These are phyloP conservation scores for Lophotriccus pileatus DNA, from an alignment of 2,797 vertebrate genomes.

Conservation along the genomic window DNA sequence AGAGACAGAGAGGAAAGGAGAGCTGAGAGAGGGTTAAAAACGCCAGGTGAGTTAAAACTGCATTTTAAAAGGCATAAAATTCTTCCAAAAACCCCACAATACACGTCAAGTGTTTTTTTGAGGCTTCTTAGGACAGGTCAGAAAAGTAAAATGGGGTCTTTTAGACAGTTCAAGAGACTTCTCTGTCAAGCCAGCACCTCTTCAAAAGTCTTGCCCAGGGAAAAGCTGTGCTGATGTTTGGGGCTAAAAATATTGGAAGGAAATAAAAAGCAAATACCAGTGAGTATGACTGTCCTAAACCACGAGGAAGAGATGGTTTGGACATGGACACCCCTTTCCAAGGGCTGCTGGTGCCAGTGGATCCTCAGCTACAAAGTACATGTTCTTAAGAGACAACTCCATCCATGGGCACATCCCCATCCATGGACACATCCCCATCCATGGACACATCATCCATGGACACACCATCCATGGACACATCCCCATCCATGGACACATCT, in stretches of 20 bases:
- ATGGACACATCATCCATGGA: neutral
- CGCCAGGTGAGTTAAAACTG: neutral
- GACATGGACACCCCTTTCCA: neutral
- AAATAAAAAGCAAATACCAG: neutral
- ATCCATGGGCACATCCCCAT: neutral
- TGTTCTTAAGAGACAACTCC: neutral
- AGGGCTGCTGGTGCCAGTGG: neutral
- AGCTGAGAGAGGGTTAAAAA: neutral
- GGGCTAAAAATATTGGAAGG: rapidly evolving
- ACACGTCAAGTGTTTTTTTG: neutral
- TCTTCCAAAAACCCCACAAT: neutral
- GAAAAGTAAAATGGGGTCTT: neutral
- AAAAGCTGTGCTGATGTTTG: neutral
- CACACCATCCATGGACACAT: neutral
- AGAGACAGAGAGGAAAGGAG: neutral
- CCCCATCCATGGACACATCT: neutral
- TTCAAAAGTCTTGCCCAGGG: neutral
- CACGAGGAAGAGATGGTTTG: rapidly evolving
- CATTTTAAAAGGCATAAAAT: neutral
- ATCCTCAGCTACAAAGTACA: neutral
- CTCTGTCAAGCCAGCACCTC: neutral
- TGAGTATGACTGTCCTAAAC: neutral
- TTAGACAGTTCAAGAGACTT: neutral
- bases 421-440: neutral
- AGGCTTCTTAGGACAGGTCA: neutral